Evolutionary conservation across 2,113 vertebrate species (phyloP).

Genomic region (Burhinus oedicnemus): DNA sequence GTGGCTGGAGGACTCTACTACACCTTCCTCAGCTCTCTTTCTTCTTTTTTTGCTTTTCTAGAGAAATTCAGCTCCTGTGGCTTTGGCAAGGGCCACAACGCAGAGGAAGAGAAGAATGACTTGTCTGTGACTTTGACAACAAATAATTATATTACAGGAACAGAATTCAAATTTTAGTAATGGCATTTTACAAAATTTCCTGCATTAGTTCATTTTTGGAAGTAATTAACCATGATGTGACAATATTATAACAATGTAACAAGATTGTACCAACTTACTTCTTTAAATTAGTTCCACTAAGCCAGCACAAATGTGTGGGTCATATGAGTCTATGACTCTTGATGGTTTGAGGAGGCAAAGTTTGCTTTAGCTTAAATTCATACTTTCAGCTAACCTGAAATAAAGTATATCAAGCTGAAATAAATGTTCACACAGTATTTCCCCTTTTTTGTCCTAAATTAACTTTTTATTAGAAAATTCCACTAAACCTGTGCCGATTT

Average conservation of each 20-base stretch:
- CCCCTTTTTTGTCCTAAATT: background rate
- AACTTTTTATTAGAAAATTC: background rate
- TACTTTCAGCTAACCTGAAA: background rate
- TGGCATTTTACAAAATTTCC: background rate
- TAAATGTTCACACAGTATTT: background rate
- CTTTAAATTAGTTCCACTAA: background rate
- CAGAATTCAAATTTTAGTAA: background rate
- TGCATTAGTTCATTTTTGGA: background rate
- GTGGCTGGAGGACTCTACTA: background rate
- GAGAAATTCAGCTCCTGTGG: background rate
- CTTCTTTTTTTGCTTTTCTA: background rate
- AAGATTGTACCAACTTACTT: background rate
- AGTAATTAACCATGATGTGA: background rate
- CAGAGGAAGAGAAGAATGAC: background rate
- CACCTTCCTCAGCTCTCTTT: background rate
- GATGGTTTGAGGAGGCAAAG: background rate
- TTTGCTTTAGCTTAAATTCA: background rate
- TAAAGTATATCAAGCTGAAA: background rate
- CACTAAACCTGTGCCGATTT: background rate
- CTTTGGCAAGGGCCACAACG: background rate
- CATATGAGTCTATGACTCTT: background rate
- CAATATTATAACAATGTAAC: background rate
- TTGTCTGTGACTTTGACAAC: background rate
- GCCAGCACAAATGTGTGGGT: background rate
- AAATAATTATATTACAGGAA: background rate